Conservation (phyloP, 2,113 vertebrate genomes). For the Microcebus jonahi region DNA sequence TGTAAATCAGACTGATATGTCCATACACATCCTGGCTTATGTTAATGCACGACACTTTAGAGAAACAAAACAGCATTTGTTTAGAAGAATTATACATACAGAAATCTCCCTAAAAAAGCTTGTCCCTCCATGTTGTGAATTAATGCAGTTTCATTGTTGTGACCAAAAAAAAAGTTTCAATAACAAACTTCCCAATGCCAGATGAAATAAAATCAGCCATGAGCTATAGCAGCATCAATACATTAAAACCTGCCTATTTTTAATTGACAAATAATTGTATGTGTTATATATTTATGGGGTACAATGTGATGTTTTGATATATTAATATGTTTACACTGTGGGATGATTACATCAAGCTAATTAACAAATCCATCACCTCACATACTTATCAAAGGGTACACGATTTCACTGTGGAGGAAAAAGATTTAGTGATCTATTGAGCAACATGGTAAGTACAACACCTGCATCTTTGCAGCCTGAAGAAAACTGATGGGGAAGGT, state of each 20-base stretch:
- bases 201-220: background rate
- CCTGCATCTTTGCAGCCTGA: background rate
- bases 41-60: background rate
- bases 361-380: background rate
- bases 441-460: background rate
- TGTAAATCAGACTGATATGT: background rate
- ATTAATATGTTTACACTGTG: background rate
- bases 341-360: background rate
- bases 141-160: background rate
- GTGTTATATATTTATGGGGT: background rate
- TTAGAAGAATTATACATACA: slow-evolving; percentile 1
- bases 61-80: slow-evolving; percentile 21
- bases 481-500: background rate
- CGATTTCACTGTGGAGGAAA: background rate
- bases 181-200: background rate
- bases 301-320: background rate
- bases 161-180: background rate
- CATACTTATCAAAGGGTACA: background rate
- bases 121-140: background rate
- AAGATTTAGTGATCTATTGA: background rate
- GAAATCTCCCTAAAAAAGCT: background rate
- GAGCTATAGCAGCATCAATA: background rate
- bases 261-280: background rate
- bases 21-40: background rate
- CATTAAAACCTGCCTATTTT: background rate